Conservation (phyloP, 2,797 vertebrate genomes). For the Trematomus bernacchii region DNA sequence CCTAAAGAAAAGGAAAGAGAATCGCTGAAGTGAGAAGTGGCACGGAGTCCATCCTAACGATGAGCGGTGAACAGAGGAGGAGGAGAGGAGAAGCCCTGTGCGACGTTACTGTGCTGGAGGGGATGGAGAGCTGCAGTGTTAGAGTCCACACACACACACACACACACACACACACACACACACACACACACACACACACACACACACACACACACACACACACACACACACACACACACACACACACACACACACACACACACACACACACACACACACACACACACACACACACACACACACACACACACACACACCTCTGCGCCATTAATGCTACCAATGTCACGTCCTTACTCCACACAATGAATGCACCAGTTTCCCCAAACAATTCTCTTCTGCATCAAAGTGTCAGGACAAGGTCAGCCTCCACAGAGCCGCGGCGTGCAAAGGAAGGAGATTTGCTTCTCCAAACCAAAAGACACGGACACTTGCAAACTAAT, state of each 20-base stretch:
- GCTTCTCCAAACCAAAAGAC: conserved; percentile 12
- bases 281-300: conserved; percentile 19
- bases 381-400: conserved; percentile 26
- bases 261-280: conserved; percentile 8
- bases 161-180: not conserved
- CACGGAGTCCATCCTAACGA: conserved; percentile 72
- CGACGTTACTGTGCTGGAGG: conserved; percentile 58
- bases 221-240: not conserved
- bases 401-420: conserved; percentile 35
- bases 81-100: conserved; percentile 56
- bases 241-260: conserved; percentile 2
- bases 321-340: conserved; percentile 31
- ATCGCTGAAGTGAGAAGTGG: conserved; percentile 64
- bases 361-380: conserved; percentile 27
- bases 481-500: conserved; percentile 46
- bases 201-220: conserved; percentile 7
- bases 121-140: conserved; percentile 40
- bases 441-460: conserved; percentile 24
- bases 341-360: conserved; percentile 57
- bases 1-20: conserved; percentile 47
- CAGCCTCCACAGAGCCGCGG: conserved; percentile 24
- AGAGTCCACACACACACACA: conserved; percentile 11
- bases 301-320: conserved; percentile 3
- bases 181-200: conserved; percentile 9
- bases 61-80: conserved; percentile 46